phyloP scores from a whole-genome alignment of 23 tunicate species.

The Ciona savignyi region DNA sequence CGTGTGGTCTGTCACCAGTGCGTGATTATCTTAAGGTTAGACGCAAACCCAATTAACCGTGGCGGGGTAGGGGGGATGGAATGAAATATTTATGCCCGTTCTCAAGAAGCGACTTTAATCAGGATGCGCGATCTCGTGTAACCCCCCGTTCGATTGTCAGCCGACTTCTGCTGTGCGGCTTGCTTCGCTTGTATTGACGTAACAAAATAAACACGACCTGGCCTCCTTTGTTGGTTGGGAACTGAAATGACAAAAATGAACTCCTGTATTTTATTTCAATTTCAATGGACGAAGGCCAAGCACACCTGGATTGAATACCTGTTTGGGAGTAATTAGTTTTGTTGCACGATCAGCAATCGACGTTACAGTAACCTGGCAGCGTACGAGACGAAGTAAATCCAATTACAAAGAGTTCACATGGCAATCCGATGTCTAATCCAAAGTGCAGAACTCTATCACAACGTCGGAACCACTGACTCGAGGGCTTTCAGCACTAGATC shows the following conservation, averaged over 20 bases:
- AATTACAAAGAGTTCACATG: not conserved
- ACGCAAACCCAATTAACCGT: not conserved
- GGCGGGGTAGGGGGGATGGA: not conserved
- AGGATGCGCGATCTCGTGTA: not conserved
- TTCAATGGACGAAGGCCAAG: not conserved
- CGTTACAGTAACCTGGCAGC: not conserved
- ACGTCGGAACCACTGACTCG: not conserved
- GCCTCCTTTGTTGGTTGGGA: not conserved
- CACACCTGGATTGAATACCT: not conserved
- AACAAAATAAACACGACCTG: not conserved
- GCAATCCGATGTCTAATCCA: not conserved
- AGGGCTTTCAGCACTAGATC: not conserved
- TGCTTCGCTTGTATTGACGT: constrained; percentile 1
- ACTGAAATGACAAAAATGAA: not conserved
- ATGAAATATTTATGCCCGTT: not conserved
- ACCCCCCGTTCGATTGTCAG: not conserved
- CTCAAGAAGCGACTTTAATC: not conserved
- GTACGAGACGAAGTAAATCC: not conserved
- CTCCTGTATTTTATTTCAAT: not conserved
- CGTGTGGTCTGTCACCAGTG: not conserved
- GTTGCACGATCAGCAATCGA: not conserved
- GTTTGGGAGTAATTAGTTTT: not conserved
- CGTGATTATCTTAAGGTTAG: not conserved
- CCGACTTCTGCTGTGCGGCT: not conserved
- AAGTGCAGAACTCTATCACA: not conserved